Evolutionary conservation across 2,888 invertebrate genomes (phyloP), one percentile per base, ranked within the genome.

Genomic region (Polietes domitor): DNA sequence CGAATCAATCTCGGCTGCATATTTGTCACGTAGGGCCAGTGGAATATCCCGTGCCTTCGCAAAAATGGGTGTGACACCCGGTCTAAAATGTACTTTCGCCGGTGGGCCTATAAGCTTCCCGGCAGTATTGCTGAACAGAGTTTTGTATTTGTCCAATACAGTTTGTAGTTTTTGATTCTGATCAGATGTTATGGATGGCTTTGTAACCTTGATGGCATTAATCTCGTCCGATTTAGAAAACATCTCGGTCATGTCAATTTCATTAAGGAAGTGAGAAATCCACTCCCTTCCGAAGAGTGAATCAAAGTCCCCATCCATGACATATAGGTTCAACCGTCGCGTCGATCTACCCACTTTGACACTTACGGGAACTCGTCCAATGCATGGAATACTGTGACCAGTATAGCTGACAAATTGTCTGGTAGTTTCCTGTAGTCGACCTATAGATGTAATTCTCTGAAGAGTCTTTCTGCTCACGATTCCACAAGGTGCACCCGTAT

Each of bases 401-500:
- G 47, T 63, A n/a, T 75, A 75, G 24, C 75, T 70, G 28, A 75
- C 58, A 21, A 75, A 74, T 70, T 70, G 41, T 24, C 58, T 17
- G n/a, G 24, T 58, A 41, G 77, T 72, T n/a, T 71, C 28, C 28
- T 61, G 61, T 9, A 77, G 61, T 2, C 28, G 43, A 12, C 17
- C 71, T 19, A 68, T 28, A 12, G 47, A 63, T 12, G 61, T 77
- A 26, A 78, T 63, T 3, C 43, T 26, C 12, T 53, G 68, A 12
- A 79, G 43, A 5, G 26, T 19, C 7, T 50, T 73, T 24, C n/a
- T 53, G 26, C 32, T 71, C 4, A 78, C 71, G 26, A 78, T 53
- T 19, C 53, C 78, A 24, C 58, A 80, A 47, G 72, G 68, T 19
- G 72, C 76, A 2, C 80, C 76, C 7, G 80, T 77, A 41, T 76